Evolutionary conservation across 2,888 invertebrate genomes (phyloP).

Genomic region (Ophioninae sp.): DNA sequence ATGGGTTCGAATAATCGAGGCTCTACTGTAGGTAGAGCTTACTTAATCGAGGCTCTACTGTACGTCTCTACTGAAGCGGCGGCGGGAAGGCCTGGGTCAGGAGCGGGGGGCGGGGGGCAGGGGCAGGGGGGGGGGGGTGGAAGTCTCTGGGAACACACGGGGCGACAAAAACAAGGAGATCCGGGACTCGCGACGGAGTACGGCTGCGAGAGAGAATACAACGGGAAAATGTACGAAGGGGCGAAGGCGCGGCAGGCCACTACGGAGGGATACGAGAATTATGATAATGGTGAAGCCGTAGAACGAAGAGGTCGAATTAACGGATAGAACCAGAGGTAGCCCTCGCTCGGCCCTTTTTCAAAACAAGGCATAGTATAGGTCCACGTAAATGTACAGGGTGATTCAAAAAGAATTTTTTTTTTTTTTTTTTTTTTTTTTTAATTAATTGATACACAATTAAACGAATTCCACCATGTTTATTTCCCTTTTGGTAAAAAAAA

Average conservation of each 20-base stretch:
- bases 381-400: not conserved
- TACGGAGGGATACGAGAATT: conserved; percentile 3
- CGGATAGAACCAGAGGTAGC: conserved; percentile 31
- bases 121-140: conserved; percentile 5
- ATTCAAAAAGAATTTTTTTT: too few relatives aligned
- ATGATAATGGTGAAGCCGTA: conserved; percentile 29
- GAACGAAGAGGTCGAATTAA: conserved; percentile 4
- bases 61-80: too few relatives aligned
- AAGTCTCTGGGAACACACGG: conserved; percentile 20
- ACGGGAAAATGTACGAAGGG: conserved; percentile 45
- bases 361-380: not conserved
- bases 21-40: too few relatives aligned
- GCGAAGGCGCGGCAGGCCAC: conserved; percentile 19
- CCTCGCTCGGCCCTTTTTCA: conserved; percentile 52
- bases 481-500: too few relatives aligned
- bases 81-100: too few relatives aligned
- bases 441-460: too few relatives aligned
- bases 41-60: too few relatives aligned
- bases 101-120: not conserved
- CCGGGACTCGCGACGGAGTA: conserved; percentile 25
- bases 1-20: too few relatives aligned
- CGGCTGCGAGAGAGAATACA: conserved; percentile 42
- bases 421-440: too few relatives aligned
- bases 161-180: conserved; percentile 57
- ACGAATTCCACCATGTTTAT: too few relatives aligned